Evolutionary conservation across 2,888 invertebrate species (phyloP), one percentile per base, ranked within the genome.

Genomic region (Panopea generosa): DNA sequence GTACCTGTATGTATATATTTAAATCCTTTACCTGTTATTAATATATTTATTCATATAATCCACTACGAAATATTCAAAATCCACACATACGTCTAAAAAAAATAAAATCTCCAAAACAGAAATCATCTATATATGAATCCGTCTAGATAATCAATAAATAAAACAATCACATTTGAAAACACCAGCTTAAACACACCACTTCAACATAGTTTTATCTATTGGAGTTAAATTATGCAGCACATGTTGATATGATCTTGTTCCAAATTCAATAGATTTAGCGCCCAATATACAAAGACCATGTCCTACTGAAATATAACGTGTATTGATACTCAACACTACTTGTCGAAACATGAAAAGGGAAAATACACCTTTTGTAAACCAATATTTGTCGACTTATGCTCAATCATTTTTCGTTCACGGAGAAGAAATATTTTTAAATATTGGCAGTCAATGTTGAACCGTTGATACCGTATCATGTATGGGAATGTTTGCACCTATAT

Each of bases 241-340:
- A 71, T 56, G 62, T 62, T 47, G 53, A 62, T 62, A 52, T 33
- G 50, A 29, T 14, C 38, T 59, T 62, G 26, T 52, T 60, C 53
- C 20, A 40, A 61, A 63, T 74, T 76, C 75, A 76, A 76, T 66
- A 61, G 70, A 47, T 70, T 75, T 76, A 76, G 70, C 75, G 66
- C 75, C 66, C 70, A 22, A 24, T 45, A 24, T 60, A 55, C 63
- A 66, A 75, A 68, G 38, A 56, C 27, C 50, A 59, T 66, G 53
- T 49, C 53, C 45, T 50, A 66, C 66, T 52, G 57, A 66, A 61
- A 60, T 65, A 66, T 50, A 40, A 38, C n/a, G 40, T 52, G 61
- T 66, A 70, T 50, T 45, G 69, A 55, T 56, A 29, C 45, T 29
- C 45, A 40, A 40, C 53, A 18, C 45, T 26, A 50, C 75, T 40